Base-by-base conservation (phyloP, 1,140 invertebrate species). In the Vanessa atalanta region DNA sequence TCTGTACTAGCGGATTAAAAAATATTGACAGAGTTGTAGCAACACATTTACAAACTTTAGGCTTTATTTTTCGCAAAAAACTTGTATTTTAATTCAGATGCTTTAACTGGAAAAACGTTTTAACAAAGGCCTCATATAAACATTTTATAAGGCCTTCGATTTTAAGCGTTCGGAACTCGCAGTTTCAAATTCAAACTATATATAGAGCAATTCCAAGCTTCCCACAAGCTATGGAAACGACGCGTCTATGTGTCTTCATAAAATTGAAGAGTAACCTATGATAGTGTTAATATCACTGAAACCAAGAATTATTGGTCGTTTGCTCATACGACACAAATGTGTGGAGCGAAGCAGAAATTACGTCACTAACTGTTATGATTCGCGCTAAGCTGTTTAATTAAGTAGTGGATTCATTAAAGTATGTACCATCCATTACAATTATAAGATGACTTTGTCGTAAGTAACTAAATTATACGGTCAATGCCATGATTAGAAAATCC, bases 251-350 rank as follows among this genome's bases (percentile, higher is more conserved):
- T 87, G 76, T 91, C 89, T 89, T 89, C 88, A 91, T 91, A 91
- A 89, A 88, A 84, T 81, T 81, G 72, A 82, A 85, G 86, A 88
- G 87, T 86, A 89, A 91, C 85, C 87, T 88, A 89, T 89, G 87
- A 90, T 90, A 90, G 88, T 91, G 87, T 91, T 91, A 90, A 89
- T 91, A 89, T 88, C 83, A 83, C 83, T 81, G 85, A 79, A 84
- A 88, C 84, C 86, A 89, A 89, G 88, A 91, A 81, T 88, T 91
- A 91, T 91, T 86, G 89, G 83, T 82, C 89, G 87, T 89, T 91
- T 88, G 84, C 84, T 87, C 57, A 26, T 60, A 60, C 23, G 57
- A 31, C 20, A 60, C 23, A 60, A 26, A 31, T 26, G 57, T 2
- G 20, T 31, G 20, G 20, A 60, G 57, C 12, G 12, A 13, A 9